Conservation (phyloP, 2,888 invertebrate species). For the Eurois occulta region DNA sequence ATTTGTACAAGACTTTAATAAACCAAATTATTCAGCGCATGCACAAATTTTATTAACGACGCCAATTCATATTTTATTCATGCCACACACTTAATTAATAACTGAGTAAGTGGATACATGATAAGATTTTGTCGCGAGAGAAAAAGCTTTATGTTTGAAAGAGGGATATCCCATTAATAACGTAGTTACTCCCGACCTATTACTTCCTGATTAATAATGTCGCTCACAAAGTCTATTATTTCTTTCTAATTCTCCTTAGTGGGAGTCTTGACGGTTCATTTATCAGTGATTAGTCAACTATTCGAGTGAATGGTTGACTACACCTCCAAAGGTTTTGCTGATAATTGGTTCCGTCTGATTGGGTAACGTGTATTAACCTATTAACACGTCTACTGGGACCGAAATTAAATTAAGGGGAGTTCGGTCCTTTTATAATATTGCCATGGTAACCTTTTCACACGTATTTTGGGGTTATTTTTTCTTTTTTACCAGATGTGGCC, state of each 20-base stretch:
- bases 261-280: slow-evolving; percentile 52
- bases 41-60: slow-evolving; percentile 67
- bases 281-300: slow-evolving; percentile 62
- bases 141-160: slow-evolving; percentile 49
- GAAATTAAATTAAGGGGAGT: slow-evolving; percentile 37
- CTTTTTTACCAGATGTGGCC: background rate
- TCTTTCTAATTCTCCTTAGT: slow-evolving; percentile 54
- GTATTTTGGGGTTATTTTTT: background rate
- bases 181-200: slow-evolving; percentile 70
- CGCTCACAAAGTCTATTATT: slow-evolving; percentile 69
- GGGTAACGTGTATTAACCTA: slow-evolving; percentile 53
- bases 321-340: slow-evolving; percentile 59
- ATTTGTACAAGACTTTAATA: slow-evolving; percentile 58
- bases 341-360: slow-evolving; percentile 62
- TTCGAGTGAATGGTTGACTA: slow-evolving; percentile 58
- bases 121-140: slow-evolving; percentile 60
- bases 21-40: slow-evolving; percentile 65
- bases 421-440: slow-evolving; percentile 21
- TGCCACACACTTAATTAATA: slow-evolving; percentile 68
- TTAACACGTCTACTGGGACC: slow-evolving; percentile 44
- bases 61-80: slow-evolving; percentile 68
- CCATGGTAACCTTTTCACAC: slow-evolving; percentile 11
- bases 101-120: slow-evolving; percentile 65
- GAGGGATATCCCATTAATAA: slow-evolving; percentile 71
- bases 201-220: slow-evolving; percentile 77